Base-by-base conservation (phyloP, 2,888 invertebrate genomes). In the Drosophila flavopinicola region DNA sequence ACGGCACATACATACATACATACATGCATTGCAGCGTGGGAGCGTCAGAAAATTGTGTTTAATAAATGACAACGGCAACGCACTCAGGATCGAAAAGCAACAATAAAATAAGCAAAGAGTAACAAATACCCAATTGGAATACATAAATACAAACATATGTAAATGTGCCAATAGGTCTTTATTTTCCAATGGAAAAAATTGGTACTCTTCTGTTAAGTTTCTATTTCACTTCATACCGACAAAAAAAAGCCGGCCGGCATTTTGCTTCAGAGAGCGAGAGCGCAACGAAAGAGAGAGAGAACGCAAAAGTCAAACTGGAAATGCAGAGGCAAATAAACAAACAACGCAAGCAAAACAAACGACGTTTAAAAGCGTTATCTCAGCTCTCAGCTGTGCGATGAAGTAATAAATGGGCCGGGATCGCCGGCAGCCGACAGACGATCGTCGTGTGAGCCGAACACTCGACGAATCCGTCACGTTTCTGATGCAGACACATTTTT, bases 391-490 rank as follows among this genome's bases (percentile, higher is more conserved):
- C 78, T 74, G 70, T 37, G 72, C 53, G 73, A 78, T 78, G 70
- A 78, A 75, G 75, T 74, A 75, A 78, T 66, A 68, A 78, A 78
- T 72, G 59, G 56, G 52, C 38, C 70, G 75, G 75, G 75, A 78
- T 78, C 58, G 60, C 44, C 78, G 74, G 33, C 67, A 51, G 38
- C 66, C 65, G 58, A 58, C 47, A n/a, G 37, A 11, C 38, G 32
- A 53, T 52, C 56, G 37, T 54, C 52, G 51, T 42, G 17, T 15
- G 35, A 65, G 65, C 65, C 72, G 72, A 75, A 27, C 25, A 41
- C n/a, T 17, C 20, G 15, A 54, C 53, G 64, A 63, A 70, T 70
- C 53, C 57, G 33, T 57, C 70, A 52, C 3, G 27, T 47, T 41
- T 54, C 20, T 51, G 49, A 51, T 56, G 74, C 58, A 72, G 51